phyloP scores from a whole-genome alignment of 2,797 vertebrate genomes.

The Pelochelys cantorii region DNA sequence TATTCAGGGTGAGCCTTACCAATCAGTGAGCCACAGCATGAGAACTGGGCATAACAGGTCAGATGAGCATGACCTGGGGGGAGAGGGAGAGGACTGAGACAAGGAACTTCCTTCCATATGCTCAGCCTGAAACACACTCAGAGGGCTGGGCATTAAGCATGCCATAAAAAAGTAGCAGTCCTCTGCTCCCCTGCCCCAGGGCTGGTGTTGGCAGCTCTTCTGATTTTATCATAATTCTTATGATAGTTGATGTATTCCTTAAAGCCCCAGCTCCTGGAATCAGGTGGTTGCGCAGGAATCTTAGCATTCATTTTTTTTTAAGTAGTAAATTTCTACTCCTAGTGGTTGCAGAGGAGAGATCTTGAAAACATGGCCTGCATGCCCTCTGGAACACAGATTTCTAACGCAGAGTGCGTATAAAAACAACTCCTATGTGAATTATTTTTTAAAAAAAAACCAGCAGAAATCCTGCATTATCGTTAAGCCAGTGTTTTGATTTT shows the following conservation, averaged over 20 bases:
- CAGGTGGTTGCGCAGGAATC: not conserved
- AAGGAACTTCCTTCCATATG: rapidly evolving
- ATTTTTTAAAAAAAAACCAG: not conserved
- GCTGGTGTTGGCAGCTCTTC: not conserved
- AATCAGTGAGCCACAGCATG: not conserved
- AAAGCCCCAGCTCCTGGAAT: not conserved
- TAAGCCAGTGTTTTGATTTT: not conserved
- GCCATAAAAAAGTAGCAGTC: conserved; percentile 33
- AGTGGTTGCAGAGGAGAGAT: not conserved
- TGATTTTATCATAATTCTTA: not conserved
- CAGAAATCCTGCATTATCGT: not conserved
- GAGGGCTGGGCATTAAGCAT: not conserved
- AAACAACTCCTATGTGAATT: not conserved
- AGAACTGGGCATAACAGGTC: not conserved
- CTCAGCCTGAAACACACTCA: not conserved
- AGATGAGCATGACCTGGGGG: not conserved
- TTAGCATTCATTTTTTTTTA: not conserved
- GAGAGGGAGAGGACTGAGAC: rapidly evolving
- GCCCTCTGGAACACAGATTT: not conserved
- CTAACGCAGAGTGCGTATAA: not conserved
- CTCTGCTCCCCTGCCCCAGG: conserved; percentile 17
- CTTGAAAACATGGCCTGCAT: not conserved
- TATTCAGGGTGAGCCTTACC: not conserved
- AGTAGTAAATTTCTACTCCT: not conserved
- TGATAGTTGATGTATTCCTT: not conserved